phyloP scores from a whole-genome alignment of 2,113 vertebrate genomes.

The Scopus umbretta region DNA sequence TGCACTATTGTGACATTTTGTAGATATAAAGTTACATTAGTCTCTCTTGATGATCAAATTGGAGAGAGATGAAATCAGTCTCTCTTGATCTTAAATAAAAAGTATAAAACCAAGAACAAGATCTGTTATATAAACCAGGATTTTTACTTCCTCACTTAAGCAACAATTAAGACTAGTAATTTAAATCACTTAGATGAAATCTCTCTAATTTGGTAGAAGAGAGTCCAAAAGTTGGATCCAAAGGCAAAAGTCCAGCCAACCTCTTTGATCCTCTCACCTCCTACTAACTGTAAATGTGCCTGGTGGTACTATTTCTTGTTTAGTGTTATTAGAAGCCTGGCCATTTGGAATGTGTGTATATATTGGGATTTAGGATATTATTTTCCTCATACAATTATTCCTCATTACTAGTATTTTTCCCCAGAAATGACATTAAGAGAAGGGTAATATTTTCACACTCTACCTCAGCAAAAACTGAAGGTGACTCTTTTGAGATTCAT shows the following conservation, averaged over 20 bases:
- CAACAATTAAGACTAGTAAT: background rate
- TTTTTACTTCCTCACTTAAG: background rate
- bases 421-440: background rate
- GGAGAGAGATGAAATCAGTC: background rate
- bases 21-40: background rate
- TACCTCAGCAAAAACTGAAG: background rate
- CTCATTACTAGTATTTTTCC: background rate
- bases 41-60: background rate
- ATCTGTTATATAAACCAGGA: background rate
- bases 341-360: background rate
- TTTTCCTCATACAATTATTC: background rate
- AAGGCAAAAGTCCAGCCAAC: background rate
- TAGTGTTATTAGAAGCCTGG: background rate
- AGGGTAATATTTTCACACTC: background rate
- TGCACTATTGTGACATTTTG: background rate
- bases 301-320: background rate
- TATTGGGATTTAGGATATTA: background rate
- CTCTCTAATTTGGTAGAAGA: background rate
- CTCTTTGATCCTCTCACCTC: background rate
- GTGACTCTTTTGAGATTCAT: background rate
- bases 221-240: background rate
- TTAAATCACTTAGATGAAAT: background rate
- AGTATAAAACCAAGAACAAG: background rate
- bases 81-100: background rate
- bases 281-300: background rate